Base-by-base conservation (phyloP, 2,888 invertebrate genomes). In the Elgonia sp. region DNA sequence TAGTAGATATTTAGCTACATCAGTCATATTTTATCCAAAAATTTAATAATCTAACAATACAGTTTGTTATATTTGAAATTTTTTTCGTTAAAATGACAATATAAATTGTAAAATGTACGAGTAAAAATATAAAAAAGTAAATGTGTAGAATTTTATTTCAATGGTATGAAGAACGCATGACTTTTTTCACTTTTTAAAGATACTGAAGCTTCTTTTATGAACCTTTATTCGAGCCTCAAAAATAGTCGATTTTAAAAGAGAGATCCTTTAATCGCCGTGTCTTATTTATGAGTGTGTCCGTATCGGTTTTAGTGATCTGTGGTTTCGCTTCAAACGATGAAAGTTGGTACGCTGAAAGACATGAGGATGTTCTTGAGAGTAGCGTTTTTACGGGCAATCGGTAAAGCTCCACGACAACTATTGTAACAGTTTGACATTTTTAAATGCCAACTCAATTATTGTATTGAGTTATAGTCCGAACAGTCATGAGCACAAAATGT, bases 251-350 rank as follows among this genome's bases (percentile, higher is more conserved):
- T 70, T 80, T 69, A 20, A 80, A 80, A 69, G 70, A 70, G 50
- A 70, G 69, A 80, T 80, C 69, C 69, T 80, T 80, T 80, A 70
- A 80, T 80, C 80, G 60, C 12, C 29, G 14, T 50, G 60, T 39
- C 37, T 80, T 80, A 70, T 80, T 80, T 70, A 80, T 60, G 65
- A 69, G 79, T 69, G 50, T 46, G 37, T 37, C 29, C 8, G 60
- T 80, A 80, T 69, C 80, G 60, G 60, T 60, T 80, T 69, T 65
- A 70, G 60, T 60, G 40, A 69, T 80, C 80, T 80, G 39, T 53
- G 80, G 63, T 81, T 81, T 81, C 62, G 70, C 70, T 72, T 67
- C 29, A 42, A 46, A 62, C 50, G 72, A 72, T 83, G 75, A 83
- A 83, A 75, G 67, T 75, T 75, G 29, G 20, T 42, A 29, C 37